Base-by-base conservation (phyloP, 2,797 vertebrate genomes). In the Clarias pachynema region DNA sequence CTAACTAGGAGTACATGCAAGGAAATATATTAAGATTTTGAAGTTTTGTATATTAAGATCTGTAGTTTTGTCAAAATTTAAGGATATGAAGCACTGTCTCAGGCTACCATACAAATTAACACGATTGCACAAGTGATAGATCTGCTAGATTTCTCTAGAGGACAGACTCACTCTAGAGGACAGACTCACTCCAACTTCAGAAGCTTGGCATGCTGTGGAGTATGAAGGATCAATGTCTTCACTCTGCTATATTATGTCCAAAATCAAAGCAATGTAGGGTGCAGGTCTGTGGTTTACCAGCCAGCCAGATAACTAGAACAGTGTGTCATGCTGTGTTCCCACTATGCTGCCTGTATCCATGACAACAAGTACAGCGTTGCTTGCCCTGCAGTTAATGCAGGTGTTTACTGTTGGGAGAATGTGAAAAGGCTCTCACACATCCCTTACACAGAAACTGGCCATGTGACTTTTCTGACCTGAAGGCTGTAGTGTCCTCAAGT, bases 221-320 rank as follows among this genome's bases (percentile, higher is more conserved):
- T 65, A 49, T 66, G n/a, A 40, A 49, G 72, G 26, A 12, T 74
- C 72, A 65, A 29, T 0, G 0, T 78, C 49, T 63, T 75, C 31
- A 40, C 37, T 26, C 37, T 60, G 20, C 62, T 69, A 62, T 69
- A 81, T 65, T 83, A 73, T 73, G 59, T 70, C 79, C 34, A 18
- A 84, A 87, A 86, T 80, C 40, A 82, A 83, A 84, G 65, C 20
- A 15, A 20, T 49, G 31, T 79, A 63, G 59, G 73, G 63, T 70
- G 34, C 62, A 57, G 59, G 77, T 60, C 75, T 84, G 75, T 59
- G 79, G 79, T 72, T 86, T 79, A 74, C 75, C 77, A 75, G 65
- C 85, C 79, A 84, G 75, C 63, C 72, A 72, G 78, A 81, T 86
- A 84, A 86, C 79, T 63, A 87, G 84, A 79, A 72, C 73, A 44